Base-by-base conservation (phyloP, 2,113 vertebrate genomes). In the Mustelus asterias region DNA sequence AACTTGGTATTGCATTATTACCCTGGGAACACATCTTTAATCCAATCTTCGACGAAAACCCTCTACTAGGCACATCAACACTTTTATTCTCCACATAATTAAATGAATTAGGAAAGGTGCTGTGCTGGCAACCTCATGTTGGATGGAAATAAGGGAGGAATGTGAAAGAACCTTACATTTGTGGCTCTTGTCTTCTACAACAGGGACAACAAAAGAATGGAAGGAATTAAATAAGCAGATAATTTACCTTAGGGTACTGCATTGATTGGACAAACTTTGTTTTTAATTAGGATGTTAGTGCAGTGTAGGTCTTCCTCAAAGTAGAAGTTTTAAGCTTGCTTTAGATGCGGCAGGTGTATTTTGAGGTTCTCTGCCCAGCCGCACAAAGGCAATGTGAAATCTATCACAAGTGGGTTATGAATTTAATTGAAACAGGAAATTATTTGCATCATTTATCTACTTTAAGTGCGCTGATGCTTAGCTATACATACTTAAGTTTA, bases 1-100 rank as follows among this genome's bases (percentile, higher is more conserved):
- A 89, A 37, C 3, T 83, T 83, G 89, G 89, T 63, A 44, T 48
- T 69, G 37, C 41, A 76, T 95, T 95, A 95, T 95, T 95, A 48
- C 26, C 69, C 67, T 72, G 67, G 94, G 65, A 70, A 72, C 14
- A 72, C 67, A 95, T 44, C 24, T 70, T 95, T 72, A 95, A 76
- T 95, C 69, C 94, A 76, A 13, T 63, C 60, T 93, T 93, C 60
- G 60, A 37, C 60, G 1, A 65, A 93, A 65, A 65, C 20, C 33
- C 89, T 93, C 89, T n/a, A 48, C 69, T 95, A 11, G 22, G 8
- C 69, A 48, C 29, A 9, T 95, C 94, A 95, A 95, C 7, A 13
- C 16, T 72, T 44, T 29, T 33, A 54, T 29, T 95, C 33, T 72
- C 44, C 24, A 33, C 37, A 33, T 67, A 48, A 72, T 72, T 44